Conservation (phyloP, 2,113 vertebrate genomes). For the Athene noctua region DNA sequence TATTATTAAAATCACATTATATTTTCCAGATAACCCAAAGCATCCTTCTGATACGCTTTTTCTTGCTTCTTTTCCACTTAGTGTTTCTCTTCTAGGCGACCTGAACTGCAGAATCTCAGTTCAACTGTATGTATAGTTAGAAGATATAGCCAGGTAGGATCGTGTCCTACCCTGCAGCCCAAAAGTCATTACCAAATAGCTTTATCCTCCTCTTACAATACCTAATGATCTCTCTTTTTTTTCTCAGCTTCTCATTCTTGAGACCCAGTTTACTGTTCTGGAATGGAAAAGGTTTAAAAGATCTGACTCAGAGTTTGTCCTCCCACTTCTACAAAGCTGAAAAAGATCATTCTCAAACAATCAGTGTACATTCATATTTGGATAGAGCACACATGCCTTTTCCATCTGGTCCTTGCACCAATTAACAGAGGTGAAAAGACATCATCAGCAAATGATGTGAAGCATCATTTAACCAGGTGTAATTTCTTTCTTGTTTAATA, state of each 20-base stretch:
- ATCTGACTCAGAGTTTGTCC: neutral
- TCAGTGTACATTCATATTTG: neutral
- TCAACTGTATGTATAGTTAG: neutral
- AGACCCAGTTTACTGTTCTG: neutral
- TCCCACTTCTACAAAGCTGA: neutral
- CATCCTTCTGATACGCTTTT: neutral
- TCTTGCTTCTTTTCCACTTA: neutral
- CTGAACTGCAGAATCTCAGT: neutral
- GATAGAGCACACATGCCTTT: neutral
- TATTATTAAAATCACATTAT: neutral
- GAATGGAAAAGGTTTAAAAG: neutral
- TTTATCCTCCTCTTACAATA: neutral
- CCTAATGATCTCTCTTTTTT: neutral
- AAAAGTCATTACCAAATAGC: neutral
- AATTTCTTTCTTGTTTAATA: neutral
- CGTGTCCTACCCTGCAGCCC: fast-evolving
- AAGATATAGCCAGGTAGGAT: neutral
- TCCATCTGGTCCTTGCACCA: neutral
- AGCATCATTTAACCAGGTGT: neutral
- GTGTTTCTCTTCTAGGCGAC: neutral
- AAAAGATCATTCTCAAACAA: neutral
- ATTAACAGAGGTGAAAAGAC: neutral
- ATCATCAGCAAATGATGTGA: neutral
- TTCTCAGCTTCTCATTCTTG: neutral
- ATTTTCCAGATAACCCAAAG: neutral